Evolutionary conservation across 1,140 invertebrate species (phyloP).

Genomic region (Drosophila nannoptera): DNA sequence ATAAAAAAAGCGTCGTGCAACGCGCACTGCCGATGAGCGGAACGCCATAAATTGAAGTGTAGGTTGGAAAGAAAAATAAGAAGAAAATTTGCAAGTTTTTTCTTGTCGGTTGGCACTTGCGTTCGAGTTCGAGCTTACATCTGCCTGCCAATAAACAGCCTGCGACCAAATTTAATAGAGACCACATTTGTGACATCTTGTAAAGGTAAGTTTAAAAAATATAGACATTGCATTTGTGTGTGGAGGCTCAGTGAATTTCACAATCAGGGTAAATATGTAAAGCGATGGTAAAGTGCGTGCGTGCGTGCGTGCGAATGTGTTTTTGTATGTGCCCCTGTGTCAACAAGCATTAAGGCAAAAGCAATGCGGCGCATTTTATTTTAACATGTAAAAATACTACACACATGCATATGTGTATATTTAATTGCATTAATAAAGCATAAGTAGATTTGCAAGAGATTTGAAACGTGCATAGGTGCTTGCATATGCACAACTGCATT

Average conservation of each 20-base stretch:
- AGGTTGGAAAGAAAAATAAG: slow-evolving; percentile 48
- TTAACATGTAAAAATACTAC: slow-evolving; percentile 25
- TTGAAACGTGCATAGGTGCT: slow-evolving; percentile 1
- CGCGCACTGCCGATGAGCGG: slow-evolving; percentile 29
- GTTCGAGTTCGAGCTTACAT: slow-evolving; percentile 19
- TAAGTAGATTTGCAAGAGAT: slow-evolving; percentile 3
- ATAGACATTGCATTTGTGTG: slow-evolving; percentile 28
- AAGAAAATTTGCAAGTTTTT: slow-evolving; percentile 37
- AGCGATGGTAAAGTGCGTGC: slow-evolving; percentile 29
- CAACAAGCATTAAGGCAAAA: slow-evolving; percentile 28
- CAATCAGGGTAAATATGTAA: slow-evolving; percentile 10
- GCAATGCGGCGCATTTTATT: slow-evolving; percentile 35
- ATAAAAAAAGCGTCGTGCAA: slow-evolving; percentile 34
- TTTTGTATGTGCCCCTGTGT: slow-evolving; percentile 11
- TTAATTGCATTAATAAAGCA: slow-evolving; percentile 25
- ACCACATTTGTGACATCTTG: slow-evolving; percentile 6
- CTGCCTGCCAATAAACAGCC: slow-evolving; percentile 35
- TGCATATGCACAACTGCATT: slow-evolving; percentile 3
- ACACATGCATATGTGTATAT: slow-evolving; percentile 17
- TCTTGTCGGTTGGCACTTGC: slow-evolving; percentile 34
- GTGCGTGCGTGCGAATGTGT: slow-evolving; percentile 39
- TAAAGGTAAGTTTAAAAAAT: slow-evolving; percentile 25
- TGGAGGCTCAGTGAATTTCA: slow-evolving; percentile 6
- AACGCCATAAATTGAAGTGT: slow-evolving; percentile 45
- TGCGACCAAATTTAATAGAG: slow-evolving; percentile 11